Conservation (phyloP, 2,113 vertebrate species). For the Mobula birostris region DNA sequence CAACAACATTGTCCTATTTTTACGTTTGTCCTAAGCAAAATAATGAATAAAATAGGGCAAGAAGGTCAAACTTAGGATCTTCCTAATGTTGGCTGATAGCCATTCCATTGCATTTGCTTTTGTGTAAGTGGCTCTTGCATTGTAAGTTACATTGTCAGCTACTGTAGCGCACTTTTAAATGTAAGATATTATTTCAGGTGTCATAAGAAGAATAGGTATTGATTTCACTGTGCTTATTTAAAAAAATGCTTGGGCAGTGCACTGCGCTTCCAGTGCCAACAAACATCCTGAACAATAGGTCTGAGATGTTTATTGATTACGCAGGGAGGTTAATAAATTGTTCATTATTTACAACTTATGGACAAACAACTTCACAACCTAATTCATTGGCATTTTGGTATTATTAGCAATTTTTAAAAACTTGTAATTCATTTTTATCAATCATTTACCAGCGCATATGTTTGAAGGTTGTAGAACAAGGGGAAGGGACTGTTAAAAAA, state of each 20-base stretch:
- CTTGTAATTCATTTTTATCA: not conserved
- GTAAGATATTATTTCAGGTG: not conserved
- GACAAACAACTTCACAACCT: not conserved
- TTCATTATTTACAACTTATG: no score
- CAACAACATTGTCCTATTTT: not conserved
- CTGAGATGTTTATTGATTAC: not conserved
- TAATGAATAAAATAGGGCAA: not conserved
- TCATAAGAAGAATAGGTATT: not conserved
- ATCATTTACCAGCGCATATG: not conserved
- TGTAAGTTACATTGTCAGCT: not conserved
- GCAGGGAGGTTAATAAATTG: not conserved
- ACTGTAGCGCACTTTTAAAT: not conserved
- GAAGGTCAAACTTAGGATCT: not conserved
- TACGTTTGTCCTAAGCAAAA: not conserved
- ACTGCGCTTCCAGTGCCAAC: not conserved
- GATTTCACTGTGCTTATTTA: not conserved
- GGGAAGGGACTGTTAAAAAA: no score
- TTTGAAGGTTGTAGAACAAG: not conserved
- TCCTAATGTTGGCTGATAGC: not conserved
- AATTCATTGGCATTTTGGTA: not conserved
- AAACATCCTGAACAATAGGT: not conserved
- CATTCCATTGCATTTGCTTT: not conserved
- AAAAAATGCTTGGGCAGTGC: not conserved
- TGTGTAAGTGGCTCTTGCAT: no score
- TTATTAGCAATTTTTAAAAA: not conserved